Evolutionary conservation across 2,113 vertebrate genomes (phyloP), one percentile per base, ranked within the genome.

Genomic region (Xyrauchen texanus): DNA sequence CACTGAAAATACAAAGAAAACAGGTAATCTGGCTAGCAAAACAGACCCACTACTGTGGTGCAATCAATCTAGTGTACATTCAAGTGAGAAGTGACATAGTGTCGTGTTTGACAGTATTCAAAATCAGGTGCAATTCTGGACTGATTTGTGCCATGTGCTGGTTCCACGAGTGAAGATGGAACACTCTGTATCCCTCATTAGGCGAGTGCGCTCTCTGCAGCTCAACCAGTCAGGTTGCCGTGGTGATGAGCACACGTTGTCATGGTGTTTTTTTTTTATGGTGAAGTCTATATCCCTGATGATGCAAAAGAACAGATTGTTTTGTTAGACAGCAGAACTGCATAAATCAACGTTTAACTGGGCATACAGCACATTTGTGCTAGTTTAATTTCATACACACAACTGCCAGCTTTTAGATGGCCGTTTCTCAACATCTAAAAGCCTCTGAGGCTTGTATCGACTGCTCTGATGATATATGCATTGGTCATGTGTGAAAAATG

Each of bases 131-230:
- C 21, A 6, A 8, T 15, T 16, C 45, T 12, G 44, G 57, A 61
- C 44, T 61, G 13, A 67, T 42, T 16, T 8, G 45, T 11, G 44
- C 34, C 44, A 15, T 57, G 21, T 8, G 44, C 65, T 6, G 61
- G 62, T 68, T 21, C 34, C 72, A 57, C 55, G 46, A 81, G 66
- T 34, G 44, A 34, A 61, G 69, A 82, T 65, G 81, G 78, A 81
- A 83, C 81, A 83, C 76, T 76, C 16, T 71, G 78, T 78, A 81
- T 77, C 72, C 51, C 63, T 79, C 67, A 68, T 79, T 76, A 81
- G 71, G 68, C 16, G 7, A 49, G 47, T 65, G 6, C 42, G 66
- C 80, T 81, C 79, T 79, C 61, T 76, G 74, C 21, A 11, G 63
- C 65, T 86, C 68, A 65, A 51, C 58, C 64, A 77, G 71, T 72